A percentile compares a stretch with the other conserved stretches of the same genome.
Evolutionary conservation across 2,113 vertebrate species (phyloP).

Genomic region (Eulemur macaco): DNA sequence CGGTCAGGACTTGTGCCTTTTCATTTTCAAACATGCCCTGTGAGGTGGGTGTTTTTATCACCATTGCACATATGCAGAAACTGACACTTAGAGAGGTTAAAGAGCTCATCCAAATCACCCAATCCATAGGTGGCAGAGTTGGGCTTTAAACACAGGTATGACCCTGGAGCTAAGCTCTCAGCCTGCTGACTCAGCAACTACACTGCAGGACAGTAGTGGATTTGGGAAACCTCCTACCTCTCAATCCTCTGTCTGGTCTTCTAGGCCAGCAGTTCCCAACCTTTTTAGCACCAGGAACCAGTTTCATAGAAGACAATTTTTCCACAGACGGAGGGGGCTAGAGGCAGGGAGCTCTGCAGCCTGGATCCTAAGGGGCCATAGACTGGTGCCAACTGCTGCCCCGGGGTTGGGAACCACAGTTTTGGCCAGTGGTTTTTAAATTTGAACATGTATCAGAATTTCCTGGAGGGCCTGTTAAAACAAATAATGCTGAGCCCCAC

Average conservation of each 20-base stretch:
- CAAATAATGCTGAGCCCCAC: conserved; percentile 42
- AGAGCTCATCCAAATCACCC: not conserved
- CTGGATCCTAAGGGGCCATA: too few species aligned
- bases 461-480: conserved; percentile 70
- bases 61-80: not conserved
- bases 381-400: too few species aligned
- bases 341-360: too few species aligned
- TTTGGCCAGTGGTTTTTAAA: conserved; percentile 46
- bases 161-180: not conserved
- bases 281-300: too few species aligned
- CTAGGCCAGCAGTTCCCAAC: not conserved
- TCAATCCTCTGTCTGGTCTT: not conserved
- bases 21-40: not conserved
- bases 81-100: not conserved
- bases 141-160: not conserved
- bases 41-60: not conserved
- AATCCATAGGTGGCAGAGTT: not conserved
- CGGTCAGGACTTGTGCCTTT: not conserved
- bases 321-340: too few species aligned
- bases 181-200: conserved; percentile 22
- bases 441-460: not conserved
- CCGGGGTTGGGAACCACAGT: not conserved
- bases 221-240: conserved; percentile 8
- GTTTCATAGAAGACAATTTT: too few species aligned
- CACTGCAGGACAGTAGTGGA: not conserved